Evolutionary conservation across 2,113 vertebrate species (phyloP), one percentile per base, ranked within the genome.

Genomic region (Boleophthalmus pectinirostris): DNA sequence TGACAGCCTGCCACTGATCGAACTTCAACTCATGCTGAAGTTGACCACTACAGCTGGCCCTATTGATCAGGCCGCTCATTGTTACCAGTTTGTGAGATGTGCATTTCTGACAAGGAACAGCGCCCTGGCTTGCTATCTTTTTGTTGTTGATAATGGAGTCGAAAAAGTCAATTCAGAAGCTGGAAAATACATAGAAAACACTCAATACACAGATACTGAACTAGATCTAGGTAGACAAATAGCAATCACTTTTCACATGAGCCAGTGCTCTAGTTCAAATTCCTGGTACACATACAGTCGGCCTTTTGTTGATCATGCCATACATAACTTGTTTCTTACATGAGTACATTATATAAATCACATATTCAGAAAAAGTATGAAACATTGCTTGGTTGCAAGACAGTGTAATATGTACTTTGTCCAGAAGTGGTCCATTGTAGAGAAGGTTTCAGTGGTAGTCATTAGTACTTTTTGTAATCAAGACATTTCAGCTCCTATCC

Each of bases 1-100:
- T 2, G 24, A 66, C 69, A 82, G 57, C 54, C 74, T 76, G 68
- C 74, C 73, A 45, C 33, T 60, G 63, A 61, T 69, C 68, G 1
- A 61, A 18, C 45, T 10, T 56, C 47, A 35, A 46, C 53, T 57
- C 21, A 73, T 23, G 21, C 4, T 43, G 45, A 68, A 69, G 45
- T 35, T 53, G 16, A 43, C 61, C 61, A 64, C 33, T 64, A 64
- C 61, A 64, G 61, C 61, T 64, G 61, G 29, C 33, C 29, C 33
- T 13, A 64, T 64, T 10, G 61, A 64, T 64, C 38, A 47, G 56
- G 46, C 58, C 5, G 61, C 60, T 72, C 4, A 35, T 72, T 72
- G 47, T 20, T 33, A 46, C 25, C 6, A 1, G 58, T 53, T 54
- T 33, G 56, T 72, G 21, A 72, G 33, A 66, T 33, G n/a, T 29